Evolutionary conservation across 2,888 invertebrate genomes (phyloP).

Genomic region (Diarsia mendica): DNA sequence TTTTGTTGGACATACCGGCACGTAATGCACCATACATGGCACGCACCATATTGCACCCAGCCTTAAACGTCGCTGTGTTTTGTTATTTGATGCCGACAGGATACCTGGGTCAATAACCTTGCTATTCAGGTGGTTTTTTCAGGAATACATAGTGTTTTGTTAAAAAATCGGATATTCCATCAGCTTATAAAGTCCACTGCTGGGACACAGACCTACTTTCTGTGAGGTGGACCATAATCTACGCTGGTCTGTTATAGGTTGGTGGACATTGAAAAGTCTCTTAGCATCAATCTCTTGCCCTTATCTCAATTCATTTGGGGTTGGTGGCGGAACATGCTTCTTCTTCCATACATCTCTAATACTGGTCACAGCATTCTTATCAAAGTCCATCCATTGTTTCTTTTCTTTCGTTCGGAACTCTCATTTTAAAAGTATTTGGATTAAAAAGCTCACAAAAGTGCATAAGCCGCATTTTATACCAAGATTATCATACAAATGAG

Average conservation of each 20-base stretch:
- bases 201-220: no score
- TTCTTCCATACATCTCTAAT: no score
- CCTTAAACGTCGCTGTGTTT: slow-evolving; percentile 22
- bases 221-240: no score
- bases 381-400: no score
- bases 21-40: slow-evolving; percentile 23
- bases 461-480: slow-evolving; percentile 1
- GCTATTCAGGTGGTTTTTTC: not conserved
- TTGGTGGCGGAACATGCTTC: no score
- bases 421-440: not conserved
- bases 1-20: slow-evolving; percentile 27
- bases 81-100: slow-evolving; percentile 18
- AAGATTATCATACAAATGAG: slow-evolving; percentile 43
- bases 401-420: not conserved
- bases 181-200: no score
- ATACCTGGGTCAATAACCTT: slow-evolving; percentile 38
- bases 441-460: slow-evolving; percentile 9
- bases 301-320: no score
- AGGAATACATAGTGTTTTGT: not conserved
- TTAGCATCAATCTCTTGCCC: no score
- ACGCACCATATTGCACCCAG: slow-evolving; percentile 15
- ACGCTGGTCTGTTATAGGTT: no score
- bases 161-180: not conserved
- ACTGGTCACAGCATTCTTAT: no score
- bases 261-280: no score